Conservation (phyloP, 2,888 invertebrate genomes). For the Diaprepes abbreviatus region DNA sequence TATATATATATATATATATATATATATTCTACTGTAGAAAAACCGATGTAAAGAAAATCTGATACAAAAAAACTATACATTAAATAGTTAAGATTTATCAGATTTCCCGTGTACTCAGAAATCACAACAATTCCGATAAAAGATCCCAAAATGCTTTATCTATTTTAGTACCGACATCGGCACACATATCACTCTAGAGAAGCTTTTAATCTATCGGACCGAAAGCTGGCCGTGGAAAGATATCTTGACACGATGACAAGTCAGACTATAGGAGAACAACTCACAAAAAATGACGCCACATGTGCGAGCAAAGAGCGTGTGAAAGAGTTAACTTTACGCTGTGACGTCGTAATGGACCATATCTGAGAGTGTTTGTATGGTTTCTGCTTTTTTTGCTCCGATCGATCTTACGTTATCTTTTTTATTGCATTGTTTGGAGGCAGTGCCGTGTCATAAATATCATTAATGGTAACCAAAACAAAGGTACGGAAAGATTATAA, state of each 20-base stretch:
- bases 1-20: too few relatives aligned
- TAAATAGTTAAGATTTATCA: constrained; percentile 1
- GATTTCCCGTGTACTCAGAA: not conserved
- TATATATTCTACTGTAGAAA: too few relatives aligned
- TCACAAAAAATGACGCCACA: constrained; percentile 56
- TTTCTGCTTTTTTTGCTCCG: not conserved
- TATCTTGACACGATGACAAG: constrained; percentile 58
- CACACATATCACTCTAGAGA: constrained; percentile 36
- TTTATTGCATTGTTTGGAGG: constrained; percentile 24
- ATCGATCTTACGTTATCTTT: constrained; percentile 37
- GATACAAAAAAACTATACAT: too few relatives aligned
- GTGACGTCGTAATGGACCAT: constrained; percentile 55
- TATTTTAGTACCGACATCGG: constrained; percentile 40
- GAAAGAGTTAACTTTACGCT: constrained; percentile 57
- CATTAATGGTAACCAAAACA: not conserved
- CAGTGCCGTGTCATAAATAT: not conserved
- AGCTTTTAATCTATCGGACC: constrained; percentile 55
- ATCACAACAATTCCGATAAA: not conserved
- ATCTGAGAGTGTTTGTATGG: constrained; percentile 50
- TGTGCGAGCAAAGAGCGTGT: constrained; percentile 59
- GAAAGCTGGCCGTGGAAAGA: constrained; percentile 55
- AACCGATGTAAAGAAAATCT: too few relatives aligned
- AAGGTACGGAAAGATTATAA: not conserved
- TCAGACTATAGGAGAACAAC: constrained; percentile 45
- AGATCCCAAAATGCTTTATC: constrained; percentile 18